Percentiles rank a stretch among this genome's conserved stretches.
Evolutionary conservation across 2,888 invertebrate genomes (phyloP).

Genomic region (Sympetrum striolatum): DNA sequence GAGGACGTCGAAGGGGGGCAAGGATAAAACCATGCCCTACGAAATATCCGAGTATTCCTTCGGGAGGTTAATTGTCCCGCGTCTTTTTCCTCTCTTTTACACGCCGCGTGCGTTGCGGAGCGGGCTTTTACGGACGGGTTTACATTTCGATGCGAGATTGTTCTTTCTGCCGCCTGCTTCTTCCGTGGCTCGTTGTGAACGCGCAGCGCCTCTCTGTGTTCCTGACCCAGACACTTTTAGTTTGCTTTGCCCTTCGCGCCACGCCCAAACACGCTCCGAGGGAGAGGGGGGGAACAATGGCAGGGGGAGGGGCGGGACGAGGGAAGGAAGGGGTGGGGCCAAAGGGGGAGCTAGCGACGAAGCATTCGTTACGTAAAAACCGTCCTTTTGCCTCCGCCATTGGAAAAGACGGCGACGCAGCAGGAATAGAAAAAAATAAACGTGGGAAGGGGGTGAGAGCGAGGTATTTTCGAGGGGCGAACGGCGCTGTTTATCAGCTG

Average conservation of each 20-base stretch:
- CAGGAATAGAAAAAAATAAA: slow-evolving; percentile 17
- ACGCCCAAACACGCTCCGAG: slow-evolving; percentile 36
- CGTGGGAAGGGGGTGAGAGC: not conserved
- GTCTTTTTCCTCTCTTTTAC: slow-evolving; percentile 26
- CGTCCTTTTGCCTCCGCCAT: slow-evolving; percentile 40
- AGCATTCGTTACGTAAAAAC: slow-evolving; percentile 40
- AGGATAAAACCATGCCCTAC: slow-evolving; percentile 38
- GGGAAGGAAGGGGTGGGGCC: slow-evolving; percentile 30
- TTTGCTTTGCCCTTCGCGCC: slow-evolving; percentile 41
- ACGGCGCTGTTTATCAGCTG: slow-evolving; percentile 9
- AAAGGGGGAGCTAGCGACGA: not conserved
- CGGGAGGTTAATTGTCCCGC: slow-evolving; percentile 34
- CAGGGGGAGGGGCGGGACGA: not conserved
- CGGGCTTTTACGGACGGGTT: not conserved
- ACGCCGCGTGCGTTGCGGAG: not conserved
- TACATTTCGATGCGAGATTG: slow-evolving; percentile 40
- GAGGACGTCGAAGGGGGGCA: slow-evolving; percentile 29
- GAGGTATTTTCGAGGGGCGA: not conserved
- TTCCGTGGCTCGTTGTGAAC: not conserved
- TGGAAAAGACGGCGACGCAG: slow-evolving; percentile 28
- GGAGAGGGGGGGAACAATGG: not conserved
- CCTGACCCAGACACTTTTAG: slow-evolving; percentile 44
- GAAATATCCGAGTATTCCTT: slow-evolving; percentile 36
- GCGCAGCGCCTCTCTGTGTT: slow-evolving; percentile 13
- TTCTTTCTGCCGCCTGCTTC: not conserved